A percentile compares a stretch with the other conserved stretches of the same genome.
These are phyloP conservation scores for Podargus strigoides DNA, from an alignment of 2,797 vertebrate species.

Conservation along the genomic window DNA sequence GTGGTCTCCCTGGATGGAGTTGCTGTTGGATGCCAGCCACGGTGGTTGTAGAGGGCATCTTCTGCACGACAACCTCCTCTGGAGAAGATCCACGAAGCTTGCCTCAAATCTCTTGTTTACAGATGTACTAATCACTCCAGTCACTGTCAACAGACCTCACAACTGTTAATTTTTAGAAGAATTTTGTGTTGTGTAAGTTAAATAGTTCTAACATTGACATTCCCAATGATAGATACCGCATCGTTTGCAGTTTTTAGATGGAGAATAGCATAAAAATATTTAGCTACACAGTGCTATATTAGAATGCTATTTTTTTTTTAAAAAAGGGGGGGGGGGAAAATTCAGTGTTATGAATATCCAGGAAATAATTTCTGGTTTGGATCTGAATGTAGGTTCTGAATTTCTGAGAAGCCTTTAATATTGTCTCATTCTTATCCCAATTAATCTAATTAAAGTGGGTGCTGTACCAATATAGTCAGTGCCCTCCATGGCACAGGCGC, in stretches of 20 bases:
- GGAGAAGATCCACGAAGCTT: background rate
- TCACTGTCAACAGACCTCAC: background rate
- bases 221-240: accelerated
- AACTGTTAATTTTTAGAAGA: background rate
- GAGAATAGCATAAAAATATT: background rate
- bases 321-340: accelerated
- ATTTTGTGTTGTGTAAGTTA: background rate
- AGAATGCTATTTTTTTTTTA: background rate
- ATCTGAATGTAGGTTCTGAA: background rate
- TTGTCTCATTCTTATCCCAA: background rate
- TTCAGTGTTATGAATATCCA: background rate
- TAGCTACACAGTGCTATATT: background rate
- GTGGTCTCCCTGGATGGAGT: background rate
- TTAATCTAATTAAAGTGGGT: background rate
- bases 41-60: background rate
- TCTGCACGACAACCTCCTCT: background rate
- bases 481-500: background rate
- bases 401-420: background rate
- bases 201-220: background rate
- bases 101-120: background rate
- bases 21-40: background rate
- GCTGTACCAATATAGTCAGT: background rate
- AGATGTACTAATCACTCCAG: background rate
- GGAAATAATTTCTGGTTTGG: background rate
- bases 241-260: background rate